Evolutionary conservation across 2,888 invertebrate species (phyloP).

Genomic region (Andrena bucephala): DNA sequence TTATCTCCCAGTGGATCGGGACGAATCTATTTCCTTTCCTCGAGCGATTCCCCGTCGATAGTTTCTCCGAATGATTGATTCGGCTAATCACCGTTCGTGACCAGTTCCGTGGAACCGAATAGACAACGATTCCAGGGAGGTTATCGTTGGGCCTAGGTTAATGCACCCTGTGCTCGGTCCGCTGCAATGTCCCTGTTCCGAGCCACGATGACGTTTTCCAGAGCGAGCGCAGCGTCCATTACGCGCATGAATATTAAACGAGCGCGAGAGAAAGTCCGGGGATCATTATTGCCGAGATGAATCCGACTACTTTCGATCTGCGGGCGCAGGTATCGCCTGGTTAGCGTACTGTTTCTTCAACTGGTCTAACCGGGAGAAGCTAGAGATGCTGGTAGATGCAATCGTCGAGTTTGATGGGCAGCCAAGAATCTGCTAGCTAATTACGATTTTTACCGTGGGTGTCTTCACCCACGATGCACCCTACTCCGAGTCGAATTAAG

Average conservation of each 20-base stretch:
- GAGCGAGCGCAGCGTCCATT: slow-evolving; percentile 17
- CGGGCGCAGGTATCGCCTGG: neutral
- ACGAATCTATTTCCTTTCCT: slow-evolving; percentile 5
- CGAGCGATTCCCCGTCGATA: slow-evolving; percentile 47
- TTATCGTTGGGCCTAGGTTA: slow-evolving; percentile 31
- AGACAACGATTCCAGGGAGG: slow-evolving; percentile 31
- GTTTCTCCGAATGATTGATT: slow-evolving; percentile 60
- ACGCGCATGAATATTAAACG: slow-evolving; percentile 44
- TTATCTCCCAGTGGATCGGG: neutral
- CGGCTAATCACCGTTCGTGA: slow-evolving; percentile 55
- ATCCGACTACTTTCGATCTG: neutral
- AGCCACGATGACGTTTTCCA: slow-evolving; percentile 30
- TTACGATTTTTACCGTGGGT: too few relatives aligned
- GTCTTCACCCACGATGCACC: too few relatives aligned
- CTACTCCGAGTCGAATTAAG: too few relatives aligned
- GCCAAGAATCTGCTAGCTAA: too few relatives aligned
- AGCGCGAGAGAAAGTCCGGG: slow-evolving; percentile 41
- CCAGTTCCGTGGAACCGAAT: slow-evolving; percentile 37
- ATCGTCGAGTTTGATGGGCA: too few relatives aligned
- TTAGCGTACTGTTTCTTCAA: too few relatives aligned
- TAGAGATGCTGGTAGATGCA: too few relatives aligned
- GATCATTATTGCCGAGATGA: slow-evolving; percentile 29
- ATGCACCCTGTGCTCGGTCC: slow-evolving; percentile 25
- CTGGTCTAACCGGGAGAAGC: too few relatives aligned
- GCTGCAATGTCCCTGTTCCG: neutral